Conservation (phyloP, 2,797 vertebrate genomes). For the Thamnophis elegans region DNA sequence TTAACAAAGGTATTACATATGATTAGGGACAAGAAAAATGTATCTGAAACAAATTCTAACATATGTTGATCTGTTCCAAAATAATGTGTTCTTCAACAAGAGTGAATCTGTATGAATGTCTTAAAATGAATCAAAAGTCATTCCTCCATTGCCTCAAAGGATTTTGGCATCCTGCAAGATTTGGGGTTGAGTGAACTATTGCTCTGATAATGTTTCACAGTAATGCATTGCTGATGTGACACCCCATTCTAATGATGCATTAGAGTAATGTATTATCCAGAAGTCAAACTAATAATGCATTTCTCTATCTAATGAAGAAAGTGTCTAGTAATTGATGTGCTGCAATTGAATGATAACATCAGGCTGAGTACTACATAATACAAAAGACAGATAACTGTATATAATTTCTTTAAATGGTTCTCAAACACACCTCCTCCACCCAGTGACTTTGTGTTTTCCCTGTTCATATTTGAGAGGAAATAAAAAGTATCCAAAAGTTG, state of each 20-base stretch:
- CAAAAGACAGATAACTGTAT: slow-evolving; percentile 37
- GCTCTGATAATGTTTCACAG: slow-evolving; percentile 69
- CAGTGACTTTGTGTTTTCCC: slow-evolving; percentile 15
- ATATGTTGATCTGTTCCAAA: slow-evolving; percentile 46
- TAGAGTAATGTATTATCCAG: slow-evolving; percentile 70
- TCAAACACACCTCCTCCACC: not conserved
- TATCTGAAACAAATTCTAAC: slow-evolving; percentile 11
- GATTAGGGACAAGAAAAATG: not conserved
- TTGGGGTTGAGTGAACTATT: slow-evolving; percentile 67
- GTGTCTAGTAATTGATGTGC: slow-evolving; percentile 36
- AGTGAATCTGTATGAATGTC: slow-evolving; percentile 47
- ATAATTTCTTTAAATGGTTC: slow-evolving; percentile 32
- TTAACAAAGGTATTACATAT: not conserved
- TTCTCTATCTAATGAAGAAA: slow-evolving; percentile 56
- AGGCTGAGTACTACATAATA: slow-evolving; percentile 4
- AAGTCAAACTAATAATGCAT: slow-evolving; percentile 68
- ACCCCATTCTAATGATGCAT: slow-evolving; percentile 73
- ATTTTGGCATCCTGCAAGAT: slow-evolving; percentile 59
- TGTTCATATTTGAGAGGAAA: slow-evolving; percentile 9
- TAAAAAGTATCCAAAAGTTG: not conserved
- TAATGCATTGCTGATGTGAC: slow-evolving; percentile 66
- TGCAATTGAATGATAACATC: slow-evolving; percentile 32
- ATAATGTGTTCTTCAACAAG: slow-evolving; percentile 48
- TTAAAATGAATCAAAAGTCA: slow-evolving; percentile 51
- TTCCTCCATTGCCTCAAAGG: slow-evolving; percentile 36